Conservation (phyloP, 2,113 vertebrate species). For the Pelodiscus sinensis region DNA sequence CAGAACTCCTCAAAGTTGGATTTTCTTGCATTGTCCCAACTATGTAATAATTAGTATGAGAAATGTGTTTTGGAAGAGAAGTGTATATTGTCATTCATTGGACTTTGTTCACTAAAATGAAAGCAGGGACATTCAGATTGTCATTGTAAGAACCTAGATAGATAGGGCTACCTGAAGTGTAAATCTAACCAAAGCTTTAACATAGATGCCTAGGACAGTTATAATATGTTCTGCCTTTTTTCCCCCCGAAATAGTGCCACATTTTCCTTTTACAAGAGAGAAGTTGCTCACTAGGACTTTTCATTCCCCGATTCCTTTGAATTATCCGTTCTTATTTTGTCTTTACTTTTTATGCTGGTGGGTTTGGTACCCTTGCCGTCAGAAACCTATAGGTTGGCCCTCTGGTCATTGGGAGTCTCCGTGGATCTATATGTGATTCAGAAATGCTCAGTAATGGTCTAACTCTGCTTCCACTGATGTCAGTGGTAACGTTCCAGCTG, state of each 20-base stretch:
- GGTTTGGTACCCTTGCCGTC: neutral
- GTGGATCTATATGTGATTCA: neutral
- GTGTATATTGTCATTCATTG: neutral
- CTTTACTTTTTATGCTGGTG: neutral
- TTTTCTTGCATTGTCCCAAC: neutral
- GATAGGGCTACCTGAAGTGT: neutral
- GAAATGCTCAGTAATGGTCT: neutral
- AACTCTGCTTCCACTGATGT: neutral
- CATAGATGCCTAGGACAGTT: neutral
- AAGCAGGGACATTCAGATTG: neutral
- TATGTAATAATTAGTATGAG: neutral
- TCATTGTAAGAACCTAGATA: neutral
- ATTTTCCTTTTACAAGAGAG: neutral
- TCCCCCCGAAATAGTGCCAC: neutral
- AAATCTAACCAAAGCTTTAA: slow-evolving; percentile 9
- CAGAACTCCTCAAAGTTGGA: neutral
- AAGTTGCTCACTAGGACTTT: neutral
- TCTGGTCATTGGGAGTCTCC: neutral
- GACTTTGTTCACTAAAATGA: neutral
- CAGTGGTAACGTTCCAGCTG: neutral
- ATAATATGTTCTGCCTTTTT: neutral
- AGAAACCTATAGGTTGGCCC: neutral
- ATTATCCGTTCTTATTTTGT: neutral
- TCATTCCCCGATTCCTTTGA: neutral
- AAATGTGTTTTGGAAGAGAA: neutral